Base-by-base conservation (phyloP, 2,797 vertebrate species). In the Acridotheres tristis region DNA sequence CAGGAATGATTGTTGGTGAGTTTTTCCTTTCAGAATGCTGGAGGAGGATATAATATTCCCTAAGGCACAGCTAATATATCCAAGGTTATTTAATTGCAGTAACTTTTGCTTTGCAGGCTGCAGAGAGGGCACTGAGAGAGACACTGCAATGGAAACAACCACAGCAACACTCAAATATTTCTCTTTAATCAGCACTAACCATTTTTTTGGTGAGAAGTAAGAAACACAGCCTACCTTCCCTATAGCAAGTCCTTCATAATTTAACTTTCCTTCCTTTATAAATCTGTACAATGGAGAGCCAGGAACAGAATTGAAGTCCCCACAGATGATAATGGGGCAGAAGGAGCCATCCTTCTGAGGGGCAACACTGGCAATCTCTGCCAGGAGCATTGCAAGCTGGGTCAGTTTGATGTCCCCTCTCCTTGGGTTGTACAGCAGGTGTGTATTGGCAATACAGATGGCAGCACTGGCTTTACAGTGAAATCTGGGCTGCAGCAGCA, bases 261-360 rank as follows among this genome's bases (percentile, higher is more conserved):
- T 97, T 96, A 99, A 97, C 76, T 96, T 96, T 63, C 99, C 99
- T 43, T 98, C 98, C 88, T 97, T 99, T 97, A 99, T 98, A 81
- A 99, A 99, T 85, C 84, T 97, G 98, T 99, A 99, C 40, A 99
- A 84, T 0, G 99, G 99, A 90, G 99, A 99, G 74, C 97, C 97
- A 54, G 99, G 99, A 40, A 99, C 98, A 15, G 99, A 99, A 98
- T 99, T 99, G 88, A 99, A 99, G 93, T 99, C 99, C 12, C 99
- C 99, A 59, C 99, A 99, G 78, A 99, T 97, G 88, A 99, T 66
- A 21, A 99, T 96, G 1, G 99, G 99, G 88, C 96, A 98, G 94
- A 97, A 90, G 29, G 96, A 97, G 5, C 98, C 98, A 7, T 99
- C 98, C 7, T 98, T 97, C 89, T 93, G 97, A 94, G 92, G 93